Percentiles rank a stretch among this genome's conserved stretches.
Conservation (phyloP, 2,797 vertebrate genomes). For the Danio albolineatus region DNA sequence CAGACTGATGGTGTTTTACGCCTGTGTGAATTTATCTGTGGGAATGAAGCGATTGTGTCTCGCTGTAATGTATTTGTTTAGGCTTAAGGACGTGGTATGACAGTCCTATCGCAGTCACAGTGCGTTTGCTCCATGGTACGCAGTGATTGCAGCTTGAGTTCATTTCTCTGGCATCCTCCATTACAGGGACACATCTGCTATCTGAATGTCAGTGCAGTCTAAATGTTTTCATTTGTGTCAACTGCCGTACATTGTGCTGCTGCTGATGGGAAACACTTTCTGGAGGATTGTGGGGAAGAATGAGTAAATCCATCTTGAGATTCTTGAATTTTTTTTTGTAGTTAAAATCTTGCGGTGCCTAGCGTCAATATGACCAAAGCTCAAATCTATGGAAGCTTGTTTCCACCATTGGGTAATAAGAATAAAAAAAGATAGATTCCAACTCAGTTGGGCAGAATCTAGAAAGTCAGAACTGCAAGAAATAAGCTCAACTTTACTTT, state of each 20-base stretch:
- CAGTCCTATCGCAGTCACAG: slow-evolving; percentile 47
- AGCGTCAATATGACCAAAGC: background rate
- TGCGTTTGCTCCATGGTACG: slow-evolving; percentile 39
- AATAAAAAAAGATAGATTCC: too few relatives aligned
- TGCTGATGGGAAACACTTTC: slow-evolving; percentile 6
- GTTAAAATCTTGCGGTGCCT: background rate
- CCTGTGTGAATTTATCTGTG: slow-evolving; percentile 48
- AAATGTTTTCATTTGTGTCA: slow-evolving; percentile 44
- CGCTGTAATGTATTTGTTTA: slow-evolving; percentile 62
- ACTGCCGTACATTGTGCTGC: background rate
- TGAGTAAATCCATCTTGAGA: slow-evolving; percentile 17
- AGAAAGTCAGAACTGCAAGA: too few relatives aligned
- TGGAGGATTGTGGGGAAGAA: background rate
- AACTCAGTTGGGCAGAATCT: too few relatives aligned
- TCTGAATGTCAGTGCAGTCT: slow-evolving; percentile 13
- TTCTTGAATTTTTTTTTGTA: background rate
- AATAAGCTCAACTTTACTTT: too few relatives aligned
- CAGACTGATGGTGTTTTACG: slow-evolving; percentile 32
- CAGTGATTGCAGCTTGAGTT: slow-evolving; percentile 40
- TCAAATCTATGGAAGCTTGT: too few relatives aligned
- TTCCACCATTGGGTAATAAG: too few relatives aligned
- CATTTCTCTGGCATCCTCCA: slow-evolving; percentile 48
- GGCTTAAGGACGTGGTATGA: slow-evolving; percentile 33
- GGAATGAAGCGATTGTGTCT: slow-evolving; percentile 46
- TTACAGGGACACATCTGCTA: slow-evolving; percentile 7